A percentile compares a stretch with the other conserved stretches of the same genome.
Evolutionary conservation across 1,140 invertebrate genomes (phyloP).

Genomic region (Cataglyphis hispanica): DNA sequence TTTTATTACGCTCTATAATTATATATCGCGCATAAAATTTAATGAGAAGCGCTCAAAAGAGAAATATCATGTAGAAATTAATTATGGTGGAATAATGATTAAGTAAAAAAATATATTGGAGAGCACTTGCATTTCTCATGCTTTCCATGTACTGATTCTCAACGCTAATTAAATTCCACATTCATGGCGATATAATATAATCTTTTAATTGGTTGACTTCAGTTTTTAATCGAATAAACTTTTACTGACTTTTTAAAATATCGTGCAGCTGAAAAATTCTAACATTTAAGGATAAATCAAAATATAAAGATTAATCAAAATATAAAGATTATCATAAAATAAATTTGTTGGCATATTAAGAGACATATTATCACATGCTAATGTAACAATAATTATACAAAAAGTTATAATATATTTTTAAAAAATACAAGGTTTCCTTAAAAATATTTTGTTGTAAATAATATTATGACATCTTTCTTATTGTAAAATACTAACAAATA

Average conservation of each 20-base stretch:
- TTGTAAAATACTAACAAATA: neutral
- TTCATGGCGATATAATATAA: neutral
- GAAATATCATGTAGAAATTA: constrained; percentile 27
- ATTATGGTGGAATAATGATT: constrained; percentile 1
- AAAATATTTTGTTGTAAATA: too few species aligned
- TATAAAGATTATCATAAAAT: too few species aligned
- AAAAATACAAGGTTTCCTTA: too few species aligned
- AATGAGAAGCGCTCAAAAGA: neutral
- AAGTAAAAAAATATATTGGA: constrained; percentile 24
- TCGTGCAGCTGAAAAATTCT: neutral
- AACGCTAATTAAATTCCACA: constrained; percentile 39
- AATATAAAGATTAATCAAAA: too few species aligned
- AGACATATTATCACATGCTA: too few species aligned
- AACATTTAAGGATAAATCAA: neutral
- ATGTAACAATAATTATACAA: too few species aligned
- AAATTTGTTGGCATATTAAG: too few species aligned
- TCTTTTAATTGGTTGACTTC: neutral
- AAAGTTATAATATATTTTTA: too few species aligned
- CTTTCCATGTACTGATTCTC: constrained; percentile 19
- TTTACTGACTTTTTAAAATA: neutral
- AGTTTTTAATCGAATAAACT: neutral
- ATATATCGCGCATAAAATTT: constrained; percentile 19
- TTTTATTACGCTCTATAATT: constrained; percentile 9
- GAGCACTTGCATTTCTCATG: neutral
- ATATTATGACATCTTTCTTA: neutral